These are phyloP conservation scores for Carassius auratus DNA, from an alignment of 2,113 vertebrate genomes.

Conservation along the genomic window DNA sequence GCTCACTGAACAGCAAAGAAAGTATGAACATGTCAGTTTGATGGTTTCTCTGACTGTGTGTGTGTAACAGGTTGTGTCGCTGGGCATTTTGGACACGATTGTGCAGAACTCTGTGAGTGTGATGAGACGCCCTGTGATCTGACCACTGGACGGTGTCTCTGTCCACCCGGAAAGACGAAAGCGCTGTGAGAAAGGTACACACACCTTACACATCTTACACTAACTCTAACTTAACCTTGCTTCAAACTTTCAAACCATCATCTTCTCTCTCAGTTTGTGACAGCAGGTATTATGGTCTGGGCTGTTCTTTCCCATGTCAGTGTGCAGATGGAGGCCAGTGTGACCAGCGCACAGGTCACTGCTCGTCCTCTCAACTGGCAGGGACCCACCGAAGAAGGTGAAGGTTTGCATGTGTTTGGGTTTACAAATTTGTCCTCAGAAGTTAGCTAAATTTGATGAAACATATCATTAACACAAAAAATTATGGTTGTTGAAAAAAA, in stretches of 20 bases:
- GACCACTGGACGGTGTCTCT: slow-evolving; percentile 79
- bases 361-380: slow-evolving; percentile 71
- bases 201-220: neutral
- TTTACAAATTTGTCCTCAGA: neutral
- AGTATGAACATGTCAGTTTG: neutral
- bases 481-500: no score
- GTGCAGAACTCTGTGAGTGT: slow-evolving; percentile 76
- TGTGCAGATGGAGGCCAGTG: slow-evolving; percentile 74
- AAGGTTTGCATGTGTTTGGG: neutral
- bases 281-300: slow-evolving; percentile 68
- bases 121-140: slow-evolving; percentile 73
- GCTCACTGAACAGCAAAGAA: no score
- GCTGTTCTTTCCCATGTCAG: slow-evolving; percentile 73
- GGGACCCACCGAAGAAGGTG: slow-evolving; percentile 79
- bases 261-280: slow-evolving; percentile 71
- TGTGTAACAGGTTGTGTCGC: slow-evolving; percentile 71
- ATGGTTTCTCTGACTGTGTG: slow-evolving; percentile 33
- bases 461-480: neutral
- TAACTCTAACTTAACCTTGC: neutral
- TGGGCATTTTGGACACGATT: slow-evolving; percentile 78
- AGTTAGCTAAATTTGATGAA: neutral
- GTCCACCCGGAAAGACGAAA: slow-evolving; percentile 78
- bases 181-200: slow-evolving; percentile 76
- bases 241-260: neutral
- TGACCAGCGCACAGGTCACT: slow-evolving; percentile 71